Base-by-base conservation (phyloP, 23 tunicate species). In the Ascidia mentula region DNA sequence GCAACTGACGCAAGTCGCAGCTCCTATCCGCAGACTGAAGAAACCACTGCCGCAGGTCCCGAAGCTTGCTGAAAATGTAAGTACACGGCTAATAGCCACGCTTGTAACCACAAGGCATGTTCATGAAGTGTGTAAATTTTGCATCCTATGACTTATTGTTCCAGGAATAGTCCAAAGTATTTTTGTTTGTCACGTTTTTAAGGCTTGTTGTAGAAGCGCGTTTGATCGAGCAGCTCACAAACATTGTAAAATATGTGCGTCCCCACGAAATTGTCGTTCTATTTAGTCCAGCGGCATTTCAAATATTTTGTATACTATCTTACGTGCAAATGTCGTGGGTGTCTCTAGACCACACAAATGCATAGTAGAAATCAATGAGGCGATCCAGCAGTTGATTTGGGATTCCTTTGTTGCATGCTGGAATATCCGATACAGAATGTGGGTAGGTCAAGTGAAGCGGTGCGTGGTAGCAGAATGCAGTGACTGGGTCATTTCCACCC, bases 381-480 rank as follows among this genome's bases (percentile, higher is more conserved):
- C 35, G 42, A 4, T 22, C n/a, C 6, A 82, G 45, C 5, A 82
- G 40, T 33, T 46, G 72, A 34, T 73, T 65, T 15, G 73, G 79
- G 45, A 40, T 4, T 32, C 79, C 86, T 0, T 33, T 30, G 46
- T 73, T 32, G 46, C 86, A 82, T 24, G 53, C 72, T 7, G 30
- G 45, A 0, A 82, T 15, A 15, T 73, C 37, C 34, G 46, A 34
- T 0, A 82, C 73, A n/a, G 72, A 30, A 34, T 82, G 59, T 0
- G 86, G 86, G 46, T 36, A 73, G 35, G 86, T 72, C 34, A 82
- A 79, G 24, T 53, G 38, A 31, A 82, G 79, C 34, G 78, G 78
- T 34, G 86, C 86, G 79, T 82, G 86, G 33, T 72, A 82, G 35
- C 86, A 82, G 38, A 82, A 82, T 3, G 79, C 59, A 26, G 65